A percentile compares a stretch with the other conserved stretches of the same genome.
Conservation (phyloP, 2,888 invertebrate species). For the Slavum lentiscoides region DNA sequence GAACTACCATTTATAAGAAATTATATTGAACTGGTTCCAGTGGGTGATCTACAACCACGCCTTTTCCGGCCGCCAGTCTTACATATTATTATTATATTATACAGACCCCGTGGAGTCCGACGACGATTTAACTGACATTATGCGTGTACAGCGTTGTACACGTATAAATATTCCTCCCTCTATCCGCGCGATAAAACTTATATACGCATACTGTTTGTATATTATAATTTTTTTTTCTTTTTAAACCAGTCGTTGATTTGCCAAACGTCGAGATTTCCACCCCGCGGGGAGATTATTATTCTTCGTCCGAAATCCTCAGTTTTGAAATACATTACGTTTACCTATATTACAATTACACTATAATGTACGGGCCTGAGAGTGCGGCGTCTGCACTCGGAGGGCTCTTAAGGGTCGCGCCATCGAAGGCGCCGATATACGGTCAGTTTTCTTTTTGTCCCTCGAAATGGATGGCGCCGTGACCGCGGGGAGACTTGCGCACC, state of each 20-base stretch:
- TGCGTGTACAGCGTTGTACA: neutral
- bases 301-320: too few species aligned
- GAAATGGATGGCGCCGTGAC: constrained; percentile 17
- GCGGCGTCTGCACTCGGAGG: too few species aligned
- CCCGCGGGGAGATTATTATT: too few species aligned
- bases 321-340: too few species aligned
- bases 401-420: neutral
- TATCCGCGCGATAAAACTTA: too few species aligned
- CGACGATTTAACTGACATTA: constrained; percentile 18
- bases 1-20: constrained; percentile 38
- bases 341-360: too few species aligned
- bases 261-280: too few species aligned
- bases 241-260: too few species aligned
- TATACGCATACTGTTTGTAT: neutral
- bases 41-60: constrained; percentile 52
- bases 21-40: constrained; percentile 52
- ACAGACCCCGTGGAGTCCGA: constrained; percentile 44
- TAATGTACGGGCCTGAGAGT: too few species aligned
- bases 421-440: constrained; percentile 3
- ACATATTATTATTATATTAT: neutral
- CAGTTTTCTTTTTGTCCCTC: constrained; percentile 15
- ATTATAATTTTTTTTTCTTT: too few species aligned
- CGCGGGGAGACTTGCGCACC: neutral
- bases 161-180: neutral
- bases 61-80: constrained; percentile 46